Evolutionary conservation across 2,797 vertebrate species (phyloP).

Genomic region (Poecilia gillii): DNA sequence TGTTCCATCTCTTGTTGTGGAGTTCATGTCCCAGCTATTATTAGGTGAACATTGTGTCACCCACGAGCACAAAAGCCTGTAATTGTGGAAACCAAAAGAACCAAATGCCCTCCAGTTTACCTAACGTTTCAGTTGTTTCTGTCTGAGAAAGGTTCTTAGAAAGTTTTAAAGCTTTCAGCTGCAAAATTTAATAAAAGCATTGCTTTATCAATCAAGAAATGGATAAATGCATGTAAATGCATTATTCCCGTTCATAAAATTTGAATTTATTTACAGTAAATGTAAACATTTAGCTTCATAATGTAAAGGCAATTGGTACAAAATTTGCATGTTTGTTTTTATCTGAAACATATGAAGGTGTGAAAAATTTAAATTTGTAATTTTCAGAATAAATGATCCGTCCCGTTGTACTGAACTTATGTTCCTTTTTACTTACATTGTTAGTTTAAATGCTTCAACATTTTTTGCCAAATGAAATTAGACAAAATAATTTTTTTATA

Average conservation of each 20-base stretch:
- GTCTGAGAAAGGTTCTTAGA: background rate
- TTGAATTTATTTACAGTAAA: background rate
- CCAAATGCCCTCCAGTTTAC: constrained; percentile 37
- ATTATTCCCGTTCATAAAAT: no score
- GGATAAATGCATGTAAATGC: background rate
- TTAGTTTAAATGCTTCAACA: no score
- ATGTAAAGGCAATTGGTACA: background rate
- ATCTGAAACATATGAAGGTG: background rate
- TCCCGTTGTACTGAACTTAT: background rate
- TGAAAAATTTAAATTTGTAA: background rate
- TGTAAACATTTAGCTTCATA: background rate
- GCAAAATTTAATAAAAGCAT: background rate
- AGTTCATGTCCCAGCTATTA: constrained; percentile 10
- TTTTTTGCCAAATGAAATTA: no score
- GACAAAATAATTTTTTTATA: no score
- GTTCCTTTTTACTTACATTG: background rate
- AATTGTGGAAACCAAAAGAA: constrained; percentile 49
- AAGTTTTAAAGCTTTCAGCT: constrained; percentile 12
- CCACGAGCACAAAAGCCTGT: constrained; percentile 31
- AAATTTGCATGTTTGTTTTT: background rate
- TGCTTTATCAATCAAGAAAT: background rate
- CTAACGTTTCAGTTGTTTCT: constrained; percentile 13
- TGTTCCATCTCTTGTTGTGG: background rate
- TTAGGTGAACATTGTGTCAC: constrained; percentile 44
- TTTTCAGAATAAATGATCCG: background rate